phyloP scores from a whole-genome alignment of 2,113 vertebrate species.

The Struthio camelus region DNA sequence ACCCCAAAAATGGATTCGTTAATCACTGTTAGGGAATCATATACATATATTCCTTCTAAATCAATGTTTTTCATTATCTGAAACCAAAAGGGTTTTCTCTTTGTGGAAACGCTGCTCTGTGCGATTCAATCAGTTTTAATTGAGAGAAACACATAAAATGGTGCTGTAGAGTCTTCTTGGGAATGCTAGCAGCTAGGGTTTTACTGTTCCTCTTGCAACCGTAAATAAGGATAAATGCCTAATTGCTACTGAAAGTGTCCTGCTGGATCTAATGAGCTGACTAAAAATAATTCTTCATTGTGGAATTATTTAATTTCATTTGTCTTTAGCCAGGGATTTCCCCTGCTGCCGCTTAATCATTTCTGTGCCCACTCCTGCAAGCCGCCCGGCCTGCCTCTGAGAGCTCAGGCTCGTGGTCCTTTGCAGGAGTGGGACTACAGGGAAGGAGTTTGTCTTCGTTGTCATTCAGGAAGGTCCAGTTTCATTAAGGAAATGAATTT shows the following conservation, averaged over 20 bases:
- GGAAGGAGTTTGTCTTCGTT: not conserved
- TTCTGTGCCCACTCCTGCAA: not conserved
- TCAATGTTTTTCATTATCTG: not conserved
- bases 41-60: not conserved
- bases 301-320: not conserved
- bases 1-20: not conserved
- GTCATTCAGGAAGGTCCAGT: not conserved
- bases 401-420: accelerated
- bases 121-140: slow-evolving; percentile 30
- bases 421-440: not conserved
- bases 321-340: not conserved
- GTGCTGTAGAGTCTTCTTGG: slow-evolving; percentile 15
- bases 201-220: slow-evolving; percentile 41
- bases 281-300: not conserved
- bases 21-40: not conserved
- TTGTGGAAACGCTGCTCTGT: not conserved
- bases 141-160: slow-evolving; percentile 11
- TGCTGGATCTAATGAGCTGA: slow-evolving; percentile 16
- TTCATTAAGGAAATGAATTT: not conserved
- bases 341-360: not conserved
- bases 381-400: accelerated
- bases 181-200: not conserved
- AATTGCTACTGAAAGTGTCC: slow-evolving; percentile 47
- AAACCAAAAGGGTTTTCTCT: not conserved
- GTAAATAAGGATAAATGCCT: slow-evolving; percentile 51